Base-by-base conservation (phyloP, 1,140 invertebrate species). In the Pararge aegeria region DNA sequence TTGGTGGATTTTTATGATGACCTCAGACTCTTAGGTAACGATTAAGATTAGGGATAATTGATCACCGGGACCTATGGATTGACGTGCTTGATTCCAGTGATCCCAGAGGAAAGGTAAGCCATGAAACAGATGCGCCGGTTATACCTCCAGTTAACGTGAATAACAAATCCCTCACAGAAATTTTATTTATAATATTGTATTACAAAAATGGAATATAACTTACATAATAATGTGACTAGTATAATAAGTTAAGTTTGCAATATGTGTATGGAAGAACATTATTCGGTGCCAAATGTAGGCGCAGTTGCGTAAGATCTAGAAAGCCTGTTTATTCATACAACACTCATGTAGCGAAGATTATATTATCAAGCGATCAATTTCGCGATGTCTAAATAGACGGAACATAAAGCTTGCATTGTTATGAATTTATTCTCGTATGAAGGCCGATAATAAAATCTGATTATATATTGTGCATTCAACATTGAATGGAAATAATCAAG, bases 241-340 rank as follows among this genome's bases (percentile, higher is more conserved):
- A 3, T 30, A 30, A 4, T 24, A 24, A 24, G 10, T 5, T 37
- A n/a, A 37, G 2, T 10, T 37, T 5, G 9, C 13, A 37, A 37
- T n/a, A 10, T 4, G 42, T 20, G 10, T 24, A 16, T 46, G 30
- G 27, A 27, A 24, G 46, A 30, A 24, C 46, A 57, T 49, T 50
- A 57, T 53, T 46, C 29, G 50, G 57, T 52, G 50, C 57, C 57
- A 57, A 66, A 66, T 60, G 16, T 19, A 61, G 37, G 29, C 46
- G 42, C 55, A 55, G 56, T 66, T 61, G 42, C 50, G 64, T 40
- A 61, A 66, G 20, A 37, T 40, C 20, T 66, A 66, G 64, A 61
- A 66, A 66, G 64, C 53, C 51, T 61, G 21, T 44, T 21, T 56
- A 18, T 53, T 30, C 18, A 27, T 30, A 44, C 19, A 34, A 42